Evolutionary conservation across 64 coral and sea anemone genomes (phyloP).

Genomic region (Porites australiensis): DNA sequence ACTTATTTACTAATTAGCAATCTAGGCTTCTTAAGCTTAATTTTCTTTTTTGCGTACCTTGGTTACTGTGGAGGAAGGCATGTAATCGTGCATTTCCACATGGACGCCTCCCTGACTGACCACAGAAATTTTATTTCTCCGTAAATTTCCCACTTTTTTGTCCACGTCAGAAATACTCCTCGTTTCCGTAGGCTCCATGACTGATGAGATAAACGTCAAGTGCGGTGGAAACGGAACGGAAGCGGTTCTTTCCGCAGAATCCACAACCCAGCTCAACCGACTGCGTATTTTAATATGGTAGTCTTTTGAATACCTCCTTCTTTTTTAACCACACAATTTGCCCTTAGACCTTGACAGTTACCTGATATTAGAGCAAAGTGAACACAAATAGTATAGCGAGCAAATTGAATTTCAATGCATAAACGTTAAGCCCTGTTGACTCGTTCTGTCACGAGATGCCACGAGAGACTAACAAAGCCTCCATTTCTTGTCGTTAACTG

Average conservation of each 20-base stretch:
- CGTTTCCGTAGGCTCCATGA: background rate
- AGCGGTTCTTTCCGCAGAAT: too few species aligned
- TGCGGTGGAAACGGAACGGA: too few species aligned
- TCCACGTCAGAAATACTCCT: background rate
- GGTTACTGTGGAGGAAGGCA: background rate
- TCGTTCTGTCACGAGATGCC: background rate
- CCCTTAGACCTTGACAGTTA: background rate
- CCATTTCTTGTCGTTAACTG: background rate
- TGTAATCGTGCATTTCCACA: background rate
- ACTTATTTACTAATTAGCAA: too few species aligned
- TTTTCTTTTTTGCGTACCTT: background rate
- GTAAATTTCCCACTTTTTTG: background rate
- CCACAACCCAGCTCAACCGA: too few species aligned
- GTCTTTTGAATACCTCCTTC: too few species aligned
- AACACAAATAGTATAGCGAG: background rate
- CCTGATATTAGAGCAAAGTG: background rate
- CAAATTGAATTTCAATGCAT: background rate
- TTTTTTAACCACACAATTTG: background rate
- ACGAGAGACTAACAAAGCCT: background rate
- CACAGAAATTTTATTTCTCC: constrained; percentile 24
- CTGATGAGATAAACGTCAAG: background rate
- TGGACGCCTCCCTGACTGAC: constrained; percentile 10
- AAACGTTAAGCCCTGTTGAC: constrained; percentile 1
- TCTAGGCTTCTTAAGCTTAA: background rate
- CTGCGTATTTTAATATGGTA: too few species aligned